Evolutionary conservation across 2,888 invertebrate species (phyloP), one percentile per base, ranked within the genome.

Genomic region (Macrosiphum euphorbiae): DNA sequence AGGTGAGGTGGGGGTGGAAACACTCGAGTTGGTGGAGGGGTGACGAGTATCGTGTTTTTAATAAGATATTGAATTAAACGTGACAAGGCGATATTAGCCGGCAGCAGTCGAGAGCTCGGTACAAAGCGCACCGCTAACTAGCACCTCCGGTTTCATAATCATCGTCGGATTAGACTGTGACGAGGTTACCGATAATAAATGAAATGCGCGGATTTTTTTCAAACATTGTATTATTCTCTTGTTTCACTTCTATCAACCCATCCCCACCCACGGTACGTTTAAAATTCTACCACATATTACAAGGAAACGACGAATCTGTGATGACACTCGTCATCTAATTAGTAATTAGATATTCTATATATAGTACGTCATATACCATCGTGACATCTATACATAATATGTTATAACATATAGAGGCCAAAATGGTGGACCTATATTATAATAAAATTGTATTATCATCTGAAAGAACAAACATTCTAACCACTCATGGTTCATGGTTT

Each of bases 41-140:
- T 47, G 61, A 61, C 91, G 91, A 78, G 92, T 92, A 92, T 92
- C 93, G 44, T 94, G 85, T 94, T 94, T 94, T 90, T 94, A 94
- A 94, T 94, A 94, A 94, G 93, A 94, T 84, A 94, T 90, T 94
- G 93, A 94, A 94, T 94, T 94, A 94, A 94, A 94, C 93, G 93
- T 94, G 93, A 94, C 93, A 90, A 94, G 93, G 93, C 93, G 86
- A 94, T 94, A 94, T 90, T 94, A 94, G 93, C 93, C 93, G 90
- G 93, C 93, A 90, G 93, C 93, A 85, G 93, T 90, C 90, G 61
- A 90, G 90, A 90, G 50, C 86, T 50, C 84, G 16, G 86, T 90
- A 94, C 93, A 94, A 94, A 94, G 93, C 90, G 90, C 90, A 61
- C 93, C 93, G 93, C 93, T 94, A 94, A 94, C 93, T 94, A 94